Percentiles rank a stretch among this genome's conserved stretches.
Conservation (phyloP, 2,888 invertebrate species). For the Heliconius hortense region DNA sequence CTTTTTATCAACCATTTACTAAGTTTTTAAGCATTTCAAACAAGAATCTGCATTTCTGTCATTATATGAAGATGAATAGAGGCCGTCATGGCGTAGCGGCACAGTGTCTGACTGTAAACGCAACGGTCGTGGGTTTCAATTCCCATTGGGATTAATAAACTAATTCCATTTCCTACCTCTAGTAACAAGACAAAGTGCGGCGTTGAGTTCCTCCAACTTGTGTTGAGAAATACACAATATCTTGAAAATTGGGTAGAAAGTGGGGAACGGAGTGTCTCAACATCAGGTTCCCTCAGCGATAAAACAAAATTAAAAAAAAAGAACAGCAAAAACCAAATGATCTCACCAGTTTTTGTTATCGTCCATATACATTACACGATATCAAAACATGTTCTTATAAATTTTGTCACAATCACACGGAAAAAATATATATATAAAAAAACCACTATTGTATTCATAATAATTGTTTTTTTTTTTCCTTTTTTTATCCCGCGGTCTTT, state of each 20-base stretch:
- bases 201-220: too few species aligned
- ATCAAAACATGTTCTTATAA: slow-evolving; percentile 15
- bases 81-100: not conserved
- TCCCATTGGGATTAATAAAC: not conserved
- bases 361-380: not conserved
- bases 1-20: too few species aligned
- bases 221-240: too few species aligned
- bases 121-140: not conserved
- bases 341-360: not conserved
- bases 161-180: not conserved
- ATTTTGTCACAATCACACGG: slow-evolving; percentile 28
- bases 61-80: too few species aligned
- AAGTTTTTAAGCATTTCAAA: too few species aligned
- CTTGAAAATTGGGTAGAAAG: too few species aligned
- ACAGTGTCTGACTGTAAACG: not conserved
- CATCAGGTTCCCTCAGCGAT: not conserved
- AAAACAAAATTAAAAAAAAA: not conserved
- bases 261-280: too few species aligned
- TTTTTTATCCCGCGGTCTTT: slow-evolving; percentile 57
- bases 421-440: slow-evolving; percentile 24
- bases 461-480: slow-evolving; percentile 48
- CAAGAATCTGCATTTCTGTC: too few species aligned
- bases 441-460: slow-evolving; percentile 40
- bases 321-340: not conserved
- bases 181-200: too few species aligned